Evolutionary conservation across 1,140 invertebrate genomes (phyloP).

Genomic region (Drosophila hydei): DNA sequence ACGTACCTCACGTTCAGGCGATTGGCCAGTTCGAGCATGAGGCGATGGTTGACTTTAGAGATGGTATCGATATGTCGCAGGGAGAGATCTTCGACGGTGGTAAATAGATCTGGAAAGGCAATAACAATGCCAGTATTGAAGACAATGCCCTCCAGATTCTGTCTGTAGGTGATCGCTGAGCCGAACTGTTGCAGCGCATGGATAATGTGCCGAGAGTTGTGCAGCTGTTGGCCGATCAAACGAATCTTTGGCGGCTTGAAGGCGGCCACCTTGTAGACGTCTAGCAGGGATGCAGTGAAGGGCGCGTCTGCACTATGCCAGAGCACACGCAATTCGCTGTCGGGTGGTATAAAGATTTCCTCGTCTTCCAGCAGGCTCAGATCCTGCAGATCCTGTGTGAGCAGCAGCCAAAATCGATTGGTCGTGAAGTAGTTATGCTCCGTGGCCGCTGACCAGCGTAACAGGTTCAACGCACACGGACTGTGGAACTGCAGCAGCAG

Average conservation of each 20-base stretch:
- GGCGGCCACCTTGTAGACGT: conserved; percentile 72
- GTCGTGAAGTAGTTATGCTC: conserved; percentile 80
- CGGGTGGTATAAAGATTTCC: conserved; percentile 75
- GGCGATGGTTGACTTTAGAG: conserved; percentile 85
- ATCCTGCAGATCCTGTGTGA: conserved; percentile 43
- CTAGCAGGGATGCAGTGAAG: conserved; percentile 50
- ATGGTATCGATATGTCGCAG: conserved; percentile 85
- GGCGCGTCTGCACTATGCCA: conserved; percentile 12
- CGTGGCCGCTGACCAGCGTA: conserved; percentile 70
- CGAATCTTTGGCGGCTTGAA: conserved; percentile 53
- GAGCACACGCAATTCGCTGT: conserved; percentile 65
- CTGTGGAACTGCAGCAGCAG: conserved; percentile 60
- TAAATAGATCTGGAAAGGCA: conserved; percentile 83
- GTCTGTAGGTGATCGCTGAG: conserved; percentile 68
- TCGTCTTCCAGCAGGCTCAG: conserved; percentile 56
- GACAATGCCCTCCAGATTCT: conserved; percentile 74
- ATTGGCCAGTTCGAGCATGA: conserved; percentile 84
- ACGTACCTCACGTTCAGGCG: conserved; percentile 84
- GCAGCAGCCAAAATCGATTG: conserved; percentile 75
- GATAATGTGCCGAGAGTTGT: conserved; percentile 38
- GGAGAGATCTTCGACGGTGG: conserved; percentile 81
- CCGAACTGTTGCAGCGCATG: conserved; percentile 61
- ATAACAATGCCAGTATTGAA: conserved; percentile 76
- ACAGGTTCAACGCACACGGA: conserved; percentile 64
- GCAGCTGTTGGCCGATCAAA: conserved; percentile 39